Conservation (phyloP, 1,140 invertebrate species). For the Heliconius hewitsoni region DNA sequence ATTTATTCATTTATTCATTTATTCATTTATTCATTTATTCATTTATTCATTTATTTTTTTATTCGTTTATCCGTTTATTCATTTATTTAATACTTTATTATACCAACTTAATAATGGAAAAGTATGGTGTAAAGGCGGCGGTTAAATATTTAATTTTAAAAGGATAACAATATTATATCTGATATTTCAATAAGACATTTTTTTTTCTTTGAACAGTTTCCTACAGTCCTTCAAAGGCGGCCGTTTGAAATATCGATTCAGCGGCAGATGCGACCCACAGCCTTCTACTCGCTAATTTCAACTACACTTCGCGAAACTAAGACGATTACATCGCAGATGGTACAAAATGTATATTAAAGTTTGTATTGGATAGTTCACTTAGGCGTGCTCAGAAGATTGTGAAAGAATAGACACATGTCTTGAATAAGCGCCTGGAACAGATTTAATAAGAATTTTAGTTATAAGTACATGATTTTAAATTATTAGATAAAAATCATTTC, state of each 20-base stretch:
- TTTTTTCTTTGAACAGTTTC: slow-evolving; percentile 33
- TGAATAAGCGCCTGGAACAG: not conserved
- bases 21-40: no score
- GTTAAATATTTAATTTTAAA: not conserved
- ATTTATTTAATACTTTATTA: no score
- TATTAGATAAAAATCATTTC: not conserved
- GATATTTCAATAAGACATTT: not conserved
- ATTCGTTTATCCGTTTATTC: no score
- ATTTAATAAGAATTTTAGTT: not conserved
- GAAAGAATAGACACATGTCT: slow-evolving; percentile 11
- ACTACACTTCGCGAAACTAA: slow-evolving; percentile 50
- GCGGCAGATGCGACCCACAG: slow-evolving; percentile 50
- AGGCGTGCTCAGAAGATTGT: slow-evolving; percentile 20
- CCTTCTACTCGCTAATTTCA: slow-evolving; percentile 50
- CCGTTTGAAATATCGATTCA: slow-evolving; percentile 46
- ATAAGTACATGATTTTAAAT: not conserved
- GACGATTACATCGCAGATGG: slow-evolving; percentile 50
- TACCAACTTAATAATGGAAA: no score
- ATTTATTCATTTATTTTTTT: no score
- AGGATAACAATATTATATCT: not conserved
- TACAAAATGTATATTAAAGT: slow-evolving; percentile 45
- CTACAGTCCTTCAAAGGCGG: slow-evolving; percentile 37
- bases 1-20: no score
- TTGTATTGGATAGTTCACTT: slow-evolving; percentile 36
- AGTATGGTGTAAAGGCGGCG: no score